Base-by-base conservation (phyloP, 2,113 vertebrate genomes). In the Cairina moschata region DNA sequence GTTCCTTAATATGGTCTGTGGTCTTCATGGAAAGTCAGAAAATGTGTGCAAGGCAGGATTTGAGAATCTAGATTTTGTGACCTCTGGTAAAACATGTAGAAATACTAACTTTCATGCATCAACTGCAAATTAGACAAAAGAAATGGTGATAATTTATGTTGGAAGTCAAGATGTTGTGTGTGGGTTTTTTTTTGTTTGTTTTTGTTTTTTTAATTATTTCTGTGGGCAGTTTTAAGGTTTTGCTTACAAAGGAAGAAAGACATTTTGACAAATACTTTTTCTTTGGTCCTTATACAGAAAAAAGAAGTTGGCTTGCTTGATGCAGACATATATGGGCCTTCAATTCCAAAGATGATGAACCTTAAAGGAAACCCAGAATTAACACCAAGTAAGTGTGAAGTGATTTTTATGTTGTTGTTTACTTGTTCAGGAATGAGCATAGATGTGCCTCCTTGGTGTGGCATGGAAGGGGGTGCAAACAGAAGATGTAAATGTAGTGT, bases 301-400 rank as follows among this genome's bases (percentile, higher is more conserved):
- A 99, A 99, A 97, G 93, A 97, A 4, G 97, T 99, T 60, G 99
- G 99, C 28, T 97, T 99, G 93, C 97, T 99, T 96, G 99, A 99
- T 97, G 99, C 98, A 36, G 99, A 99, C 94, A 92, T 99, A 50
- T 99, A 99, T 86, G 99, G 99, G 3, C 99, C 99, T 29, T 99
- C 99, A 9, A 85, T 99, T 96, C 99, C 99, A 86, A 99, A 98
- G 93, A 98, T 99, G 98, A 99, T 99, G 99, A 99, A 99, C 97
- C 97, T 99, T 80, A 99, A 97, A 97, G 99, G 99, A 97, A 99
- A 97, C 96, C 99, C 99, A 42, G 98, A 99, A 91, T 97, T 99
- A 96, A 98, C 98, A 78, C 93, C 98, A 86, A 98, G 99, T 99
- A 98, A 97, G 98, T 94, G 40, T 25, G 28, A 94, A 82, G 40